Evolutionary conservation across 2,797 vertebrate genomes (phyloP), one percentile per base, ranked within the genome.

Genomic region (Pelochelys cantorii): DNA sequence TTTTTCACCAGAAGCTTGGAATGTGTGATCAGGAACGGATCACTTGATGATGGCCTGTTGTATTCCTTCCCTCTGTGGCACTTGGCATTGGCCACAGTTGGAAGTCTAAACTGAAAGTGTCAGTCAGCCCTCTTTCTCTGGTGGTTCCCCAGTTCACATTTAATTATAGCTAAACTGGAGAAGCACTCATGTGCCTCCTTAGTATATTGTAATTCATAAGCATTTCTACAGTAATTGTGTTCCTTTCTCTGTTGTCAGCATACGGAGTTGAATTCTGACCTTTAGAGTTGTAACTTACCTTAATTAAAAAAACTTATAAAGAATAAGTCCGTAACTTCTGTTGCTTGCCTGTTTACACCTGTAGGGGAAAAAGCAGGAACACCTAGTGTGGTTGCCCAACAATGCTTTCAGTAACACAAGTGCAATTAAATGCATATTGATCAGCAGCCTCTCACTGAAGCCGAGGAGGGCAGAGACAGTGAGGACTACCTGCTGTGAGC

Each of bases 361-460:
- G 3, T 23, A 77, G 86, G 86, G 87, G 68, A 92, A 79, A 77
- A 53, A 4, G 57, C 31, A 77, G 89, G 27, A 17, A 54, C 92
- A 13, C n/a, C 29, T 55, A 82, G 20, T 83, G 5, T 48, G 86
- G 23, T 77, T 91, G 20, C 55, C 18, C 95, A 85, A 83, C 48
- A 34, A 83, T 86, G 80, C 48, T 94, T 90, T 88, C 86, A 93
- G 78, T 90, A 89, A 88, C 93, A 92, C 79, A 84, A 71, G 37
- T 87, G 4, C 94, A 96, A 96, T 95, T 93, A 29, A 81, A 55
- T 89, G 71, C 90, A 68, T 95, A 34, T 92, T 85, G 84, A 96
- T 90, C 48, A 97, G 79, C n/a, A 88, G 56, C 54, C 7, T 96
- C n/a, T 95, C 88, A 97, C 7, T 2, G 71, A 79, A 93, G 75